Evolutionary conservation across 2,797 vertebrate genomes (phyloP).

Genomic region (Margarornis squamiger): DNA sequence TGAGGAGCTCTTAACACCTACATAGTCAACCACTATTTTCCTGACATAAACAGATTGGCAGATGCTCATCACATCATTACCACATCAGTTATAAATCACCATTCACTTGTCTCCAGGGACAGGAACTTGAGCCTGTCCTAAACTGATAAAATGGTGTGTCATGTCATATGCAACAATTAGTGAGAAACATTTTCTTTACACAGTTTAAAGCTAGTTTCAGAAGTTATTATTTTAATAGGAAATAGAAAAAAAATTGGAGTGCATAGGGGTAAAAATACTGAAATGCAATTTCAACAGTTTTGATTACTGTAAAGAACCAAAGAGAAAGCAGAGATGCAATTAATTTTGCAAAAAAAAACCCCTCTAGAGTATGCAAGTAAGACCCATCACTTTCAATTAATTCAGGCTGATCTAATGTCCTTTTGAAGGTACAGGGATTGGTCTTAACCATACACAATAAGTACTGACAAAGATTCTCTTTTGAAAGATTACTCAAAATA

Average conservation of each 20-base stretch:
- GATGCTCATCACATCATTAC: not conserved
- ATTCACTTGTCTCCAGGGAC: not conserved
- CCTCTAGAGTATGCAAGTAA: not conserved
- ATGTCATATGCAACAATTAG: not conserved
- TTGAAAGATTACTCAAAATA: not conserved
- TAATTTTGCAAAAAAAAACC: not conserved
- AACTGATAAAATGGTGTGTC: not conserved
- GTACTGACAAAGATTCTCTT: not conserved
- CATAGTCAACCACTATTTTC: not conserved
- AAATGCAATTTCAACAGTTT: not conserved
- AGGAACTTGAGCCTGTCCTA: not conserved
- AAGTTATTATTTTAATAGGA: not conserved
- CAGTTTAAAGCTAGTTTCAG: not conserved
- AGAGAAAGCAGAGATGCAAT: not conserved
- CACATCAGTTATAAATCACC: not conserved
- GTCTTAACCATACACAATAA: not conserved
- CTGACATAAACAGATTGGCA: not conserved
- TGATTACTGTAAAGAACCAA: not conserved
- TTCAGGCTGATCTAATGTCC: not conserved
- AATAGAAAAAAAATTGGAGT: not conserved
- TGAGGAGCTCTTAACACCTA: not conserved
- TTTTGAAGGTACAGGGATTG: not conserved
- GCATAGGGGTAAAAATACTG: not conserved
- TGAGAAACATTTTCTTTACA: not conserved
- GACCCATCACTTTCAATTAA: not conserved